Evolutionary conservation across 1,140 invertebrate species (phyloP), one percentile per base, ranked within the genome.

Genomic region (Trachymyrmex septentrionalis): DNA sequence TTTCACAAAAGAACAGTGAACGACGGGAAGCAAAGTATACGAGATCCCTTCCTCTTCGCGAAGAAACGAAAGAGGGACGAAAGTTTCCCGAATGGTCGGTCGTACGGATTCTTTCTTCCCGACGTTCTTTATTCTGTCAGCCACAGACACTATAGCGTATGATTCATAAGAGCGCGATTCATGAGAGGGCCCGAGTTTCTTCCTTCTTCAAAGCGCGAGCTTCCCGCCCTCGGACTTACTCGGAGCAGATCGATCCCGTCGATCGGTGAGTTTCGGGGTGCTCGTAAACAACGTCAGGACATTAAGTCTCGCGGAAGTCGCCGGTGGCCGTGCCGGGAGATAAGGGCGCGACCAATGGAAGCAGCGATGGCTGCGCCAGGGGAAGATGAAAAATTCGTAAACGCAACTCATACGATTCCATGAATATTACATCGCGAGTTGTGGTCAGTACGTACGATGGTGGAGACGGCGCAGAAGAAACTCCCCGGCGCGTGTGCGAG

Each of bases 361-460:
- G 7, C 67, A 12, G 14, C 44, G 44, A 53, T 10, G 66, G 14
- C 55, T 34, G 30, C 12, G 3, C 9, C 9, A 9, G 24, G 21
- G 66, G 27, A 55, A 66, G 82, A 87, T 85, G 89, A 89, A 87
- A 87, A 89, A 87, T 90, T 90, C 77, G 87, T 87, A 82, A 90
- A 88, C 72, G 88, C 78, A 78, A 86, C 77, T 71, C 87, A 87
- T 75, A 75, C 21, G 14, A 19, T 57, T 44, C 87, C 85, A 87
- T 90, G 88, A 90, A 90, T 90, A 90, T 61, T 90, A 66, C 87
- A 90, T 90, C 69, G 84, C 86, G 81, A 75, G 84, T 44, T 71
- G 30, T 59, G 87, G 88, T 87, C 89, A 90, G 73, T 63, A 78
- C 24, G 53, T 72, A n/a, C 16, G 30, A n/a, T 44, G 30, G 38